Base-by-base conservation (phyloP, 2,888 invertebrate species). In the Acanthoscelides obtectus region DNA sequence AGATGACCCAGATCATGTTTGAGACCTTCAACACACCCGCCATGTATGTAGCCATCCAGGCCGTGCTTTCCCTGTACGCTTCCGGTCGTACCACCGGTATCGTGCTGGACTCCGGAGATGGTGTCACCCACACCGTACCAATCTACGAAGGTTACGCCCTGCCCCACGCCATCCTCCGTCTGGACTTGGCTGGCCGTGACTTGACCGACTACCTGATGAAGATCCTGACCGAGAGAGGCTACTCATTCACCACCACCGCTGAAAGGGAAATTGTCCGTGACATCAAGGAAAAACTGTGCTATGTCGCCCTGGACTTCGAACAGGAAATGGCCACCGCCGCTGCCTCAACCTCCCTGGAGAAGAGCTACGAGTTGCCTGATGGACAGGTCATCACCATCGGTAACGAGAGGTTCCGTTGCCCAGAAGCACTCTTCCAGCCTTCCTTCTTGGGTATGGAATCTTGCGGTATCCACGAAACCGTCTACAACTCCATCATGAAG, bases 401-500 rank as follows among this genome's bases (percentile, higher is more conserved):
- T 81, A 94, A 94, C 86, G 94, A 95, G 87, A 89, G 95, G 80
- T 94, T 95, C 90, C 93, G 95, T 83, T 94, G 94, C 85, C 95
- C 95, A 64, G 95, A 95, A 86, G 94, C 94, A 71, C 90, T 95
- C 85, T 95, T 95, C 93, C 95, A 95, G 87, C 95, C 95, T 74
- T 94, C 94, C 73, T 94, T 94, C 92, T 87, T 95, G 88, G 94
- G 94, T 86, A 95, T 95, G 94, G 94, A 95, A 91, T 93, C 94
- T 76, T 92, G 92, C 89, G 94, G 94, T 85, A 95, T 96, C 90
- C 95, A 95, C 89, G 95, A 96, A 89, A 95, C 95, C 87, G 94
- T 94, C 84, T 96, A 95, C 94, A 95, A 96, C 91, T 95, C 95
- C 87, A 96, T 96, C 93, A 96, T 96, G 96, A 96, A 95, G 92